A percentile compares a stretch with the other conserved stretches of the same genome.
Evolutionary conservation across 2,888 invertebrate genomes (phyloP).

Genomic region (Cyclophora albipunctata): DNA sequence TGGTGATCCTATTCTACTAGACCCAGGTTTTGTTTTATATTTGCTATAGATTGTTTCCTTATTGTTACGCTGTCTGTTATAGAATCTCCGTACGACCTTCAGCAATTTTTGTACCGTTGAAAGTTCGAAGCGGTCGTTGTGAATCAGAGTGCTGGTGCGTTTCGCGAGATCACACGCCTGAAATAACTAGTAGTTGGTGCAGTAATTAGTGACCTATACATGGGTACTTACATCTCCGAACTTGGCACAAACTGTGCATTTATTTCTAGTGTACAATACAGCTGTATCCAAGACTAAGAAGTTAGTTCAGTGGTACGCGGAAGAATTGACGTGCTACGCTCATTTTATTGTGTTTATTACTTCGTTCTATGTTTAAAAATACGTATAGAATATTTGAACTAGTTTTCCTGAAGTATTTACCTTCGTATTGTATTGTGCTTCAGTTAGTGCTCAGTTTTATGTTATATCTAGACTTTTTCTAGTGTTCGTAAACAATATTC

Average conservation of each 20-base stretch:
- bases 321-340: too few species aligned
- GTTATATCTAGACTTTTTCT: too few species aligned
- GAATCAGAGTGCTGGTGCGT: constrained; percentile 60
- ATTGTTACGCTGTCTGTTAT: constrained; percentile 12
- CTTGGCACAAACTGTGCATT: constrained; percentile 42
- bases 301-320: too few species aligned
- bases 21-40: constrained; percentile 12
- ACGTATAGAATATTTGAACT: too few species aligned
- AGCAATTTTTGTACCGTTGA: constrained; percentile 51
- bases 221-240: constrained; percentile 31
- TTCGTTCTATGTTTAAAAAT: too few species aligned
- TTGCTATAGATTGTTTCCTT: constrained; percentile 5
- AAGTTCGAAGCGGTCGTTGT: constrained; percentile 51
- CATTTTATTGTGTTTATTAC: too few species aligned
- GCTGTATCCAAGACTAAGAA: too few species aligned
- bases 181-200: constrained; percentile 47
- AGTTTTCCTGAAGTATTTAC: too few species aligned
- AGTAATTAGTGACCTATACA: constrained; percentile 51
- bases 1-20: constrained; percentile 8
- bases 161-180: constrained; percentile 52
- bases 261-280: constrained; percentile 24
- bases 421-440: too few species aligned
- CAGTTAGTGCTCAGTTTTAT: too few species aligned
- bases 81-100: constrained; percentile 43
- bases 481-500: too few species aligned